phyloP scores from a whole-genome alignment of 64 coral and sea anemone species.

The Stichodactyla helianthus region DNA sequence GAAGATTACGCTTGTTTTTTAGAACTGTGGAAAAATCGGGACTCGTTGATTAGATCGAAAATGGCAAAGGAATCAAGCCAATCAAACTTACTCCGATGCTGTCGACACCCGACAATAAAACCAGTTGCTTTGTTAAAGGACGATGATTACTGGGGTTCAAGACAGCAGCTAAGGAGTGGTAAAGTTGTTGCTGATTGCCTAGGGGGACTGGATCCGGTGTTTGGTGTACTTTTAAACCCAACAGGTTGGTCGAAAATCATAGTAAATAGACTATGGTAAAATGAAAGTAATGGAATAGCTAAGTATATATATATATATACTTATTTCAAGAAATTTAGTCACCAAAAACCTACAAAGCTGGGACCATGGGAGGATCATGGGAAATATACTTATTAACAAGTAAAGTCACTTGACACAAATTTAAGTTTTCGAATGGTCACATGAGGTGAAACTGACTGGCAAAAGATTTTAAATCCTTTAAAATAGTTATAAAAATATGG shows the following conservation, averaged over 20 bases:
- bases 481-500: no score
- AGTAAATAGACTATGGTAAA: no score
- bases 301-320: no score
- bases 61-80: background rate
- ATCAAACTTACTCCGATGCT: background rate
- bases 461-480: no score
- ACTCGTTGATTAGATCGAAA: background rate
- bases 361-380: no score
- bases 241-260: constrained; percentile 25
- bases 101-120: background rate
- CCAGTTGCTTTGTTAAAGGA: constrained; percentile 31
- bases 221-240: constrained; percentile 57
- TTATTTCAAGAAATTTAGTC: no score
- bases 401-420: no score
- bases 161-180: constrained; percentile 70
- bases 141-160: constrained; percentile 74
- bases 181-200: constrained; percentile 73
- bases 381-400: no score
- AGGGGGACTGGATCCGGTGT: constrained; percentile 67
- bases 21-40: background rate
- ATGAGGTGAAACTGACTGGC: no score
- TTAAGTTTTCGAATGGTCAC: no score
- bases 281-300: no score
- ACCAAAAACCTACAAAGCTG: no score
- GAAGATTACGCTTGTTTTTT: background rate